These are phyloP conservation scores for Phalacrocorax aristotelis DNA, from an alignment of 2,113 vertebrate species.

Conservation along the genomic window DNA sequence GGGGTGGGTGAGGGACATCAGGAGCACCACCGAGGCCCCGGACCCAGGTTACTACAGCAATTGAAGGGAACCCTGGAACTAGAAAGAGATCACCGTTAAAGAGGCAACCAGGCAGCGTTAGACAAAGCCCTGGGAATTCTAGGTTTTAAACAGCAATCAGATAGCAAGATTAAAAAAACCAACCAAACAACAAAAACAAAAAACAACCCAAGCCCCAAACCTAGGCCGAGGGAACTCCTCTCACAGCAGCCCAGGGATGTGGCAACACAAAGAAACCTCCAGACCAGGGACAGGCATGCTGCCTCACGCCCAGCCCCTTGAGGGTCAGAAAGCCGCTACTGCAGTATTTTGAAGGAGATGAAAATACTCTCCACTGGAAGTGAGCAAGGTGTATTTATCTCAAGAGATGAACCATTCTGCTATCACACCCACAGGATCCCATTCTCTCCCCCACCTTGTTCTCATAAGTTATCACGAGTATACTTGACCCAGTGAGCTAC, in stretches of 20 bases:
- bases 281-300: not conserved
- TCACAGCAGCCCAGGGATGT: not conserved
- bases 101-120: not conserved
- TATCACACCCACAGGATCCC: not conserved
- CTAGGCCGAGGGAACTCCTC: not conserved
- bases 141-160: not conserved
- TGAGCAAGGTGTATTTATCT: not conserved
- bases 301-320: rapidly evolving
- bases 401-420: not conserved
- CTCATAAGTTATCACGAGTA: rapidly evolving
- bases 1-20: conserved; percentile 99
- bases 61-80: conserved; percentile 86
- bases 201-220: not conserved
- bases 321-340: not conserved
- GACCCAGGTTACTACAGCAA: conserved; percentile 98
- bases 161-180: not conserved
- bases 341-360: not conserved
- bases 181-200: not conserved
- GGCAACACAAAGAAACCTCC: not conserved
- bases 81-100: not conserved
- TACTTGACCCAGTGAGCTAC: not conserved
- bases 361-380: not conserved
- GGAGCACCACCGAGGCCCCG: conserved; percentile 99
- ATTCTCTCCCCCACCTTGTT: not conserved
- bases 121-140: not conserved